phyloP scores from a whole-genome alignment of 2,113 vertebrate genomes.

The Phylloscopus trochiloides region DNA sequence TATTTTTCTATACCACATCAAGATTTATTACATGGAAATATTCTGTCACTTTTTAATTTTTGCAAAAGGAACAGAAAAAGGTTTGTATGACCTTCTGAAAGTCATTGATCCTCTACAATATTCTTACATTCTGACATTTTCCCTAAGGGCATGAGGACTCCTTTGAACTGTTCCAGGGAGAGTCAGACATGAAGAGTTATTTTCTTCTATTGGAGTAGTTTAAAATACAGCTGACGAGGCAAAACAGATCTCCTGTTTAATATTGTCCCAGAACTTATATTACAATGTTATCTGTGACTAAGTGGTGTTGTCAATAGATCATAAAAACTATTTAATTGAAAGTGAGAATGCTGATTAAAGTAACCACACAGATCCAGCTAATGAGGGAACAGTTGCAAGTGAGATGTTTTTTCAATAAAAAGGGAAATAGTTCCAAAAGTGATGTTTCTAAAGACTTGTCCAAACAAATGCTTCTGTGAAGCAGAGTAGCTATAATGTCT shows the following conservation, averaged over 20 bases:
- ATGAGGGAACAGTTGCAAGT: neutral
- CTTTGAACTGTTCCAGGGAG: neutral
- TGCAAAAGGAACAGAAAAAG: neutral
- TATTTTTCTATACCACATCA: neutral
- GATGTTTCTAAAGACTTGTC: neutral
- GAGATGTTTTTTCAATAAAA: neutral
- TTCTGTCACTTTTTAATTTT: neutral
- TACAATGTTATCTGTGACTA: neutral
- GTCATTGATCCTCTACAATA: neutral
- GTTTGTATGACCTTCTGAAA: conserved; percentile 20
- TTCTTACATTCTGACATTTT: neutral
- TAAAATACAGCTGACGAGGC: neutral
- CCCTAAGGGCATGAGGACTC: neutral
- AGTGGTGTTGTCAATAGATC: neutral
- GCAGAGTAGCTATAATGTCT: neutral
- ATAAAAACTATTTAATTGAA: neutral
- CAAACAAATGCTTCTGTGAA: neutral
- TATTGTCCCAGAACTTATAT: neutral
- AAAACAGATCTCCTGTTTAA: neutral
- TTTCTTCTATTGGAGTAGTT: neutral
- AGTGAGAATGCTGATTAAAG: neutral
- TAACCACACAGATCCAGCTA: neutral
- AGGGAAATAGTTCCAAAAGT: neutral
- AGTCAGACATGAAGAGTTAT: neutral
- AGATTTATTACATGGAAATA: neutral